A percentile compares a stretch with the other conserved stretches of the same genome.
These are phyloP conservation scores for Drosophila nigromelanica DNA, from an alignment of 1,140 invertebrate genomes.

Conservation along the genomic window DNA sequence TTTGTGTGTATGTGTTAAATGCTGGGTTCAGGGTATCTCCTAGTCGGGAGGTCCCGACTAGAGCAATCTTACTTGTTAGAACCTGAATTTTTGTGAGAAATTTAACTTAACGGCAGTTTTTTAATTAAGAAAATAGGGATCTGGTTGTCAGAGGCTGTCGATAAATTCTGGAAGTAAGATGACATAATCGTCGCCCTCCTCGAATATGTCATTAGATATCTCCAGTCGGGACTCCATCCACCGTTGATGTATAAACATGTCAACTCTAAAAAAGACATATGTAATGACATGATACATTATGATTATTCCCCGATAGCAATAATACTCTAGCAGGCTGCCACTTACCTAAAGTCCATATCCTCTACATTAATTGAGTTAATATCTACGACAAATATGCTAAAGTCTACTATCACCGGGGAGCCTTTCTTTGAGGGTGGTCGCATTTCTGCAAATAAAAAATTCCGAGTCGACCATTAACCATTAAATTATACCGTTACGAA, in stretches of 20 bases:
- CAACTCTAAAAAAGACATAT: conserved; percentile 87
- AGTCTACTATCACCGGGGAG: conserved; percentile 89
- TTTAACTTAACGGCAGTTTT: conserved; percentile 89
- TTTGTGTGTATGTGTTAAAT: too few relatives aligned
- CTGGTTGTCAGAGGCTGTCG: conserved; percentile 93
- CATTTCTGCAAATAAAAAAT: conserved; percentile 86
- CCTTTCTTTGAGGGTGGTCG: conserved; percentile 88
- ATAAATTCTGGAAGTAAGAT: conserved; percentile 91
- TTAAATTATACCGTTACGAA: not conserved
- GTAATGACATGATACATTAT: conserved; percentile 65
- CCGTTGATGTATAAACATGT: conserved; percentile 92
- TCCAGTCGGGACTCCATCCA: conserved; percentile 91
- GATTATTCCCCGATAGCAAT: conserved; percentile 9
- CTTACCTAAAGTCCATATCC: conserved; percentile 93
- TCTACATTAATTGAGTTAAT: conserved; percentile 94
- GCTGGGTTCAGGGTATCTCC: too few relatives aligned
- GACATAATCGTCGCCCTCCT: conserved; percentile 90
- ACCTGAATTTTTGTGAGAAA: too few relatives aligned
- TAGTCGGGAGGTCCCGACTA: too few relatives aligned
- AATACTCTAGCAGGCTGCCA: not conserved
- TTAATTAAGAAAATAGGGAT: conserved; percentile 93
- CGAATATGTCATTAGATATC: conserved; percentile 89
- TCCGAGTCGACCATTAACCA: not conserved
- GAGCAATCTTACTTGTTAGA: not conserved
- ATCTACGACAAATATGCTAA: conserved; percentile 92